Percentiles rank a stretch among this genome's conserved stretches.
Evolutionary conservation across 2,797 vertebrate species (phyloP).

Genomic region (Enteromius fasciolatus): DNA sequence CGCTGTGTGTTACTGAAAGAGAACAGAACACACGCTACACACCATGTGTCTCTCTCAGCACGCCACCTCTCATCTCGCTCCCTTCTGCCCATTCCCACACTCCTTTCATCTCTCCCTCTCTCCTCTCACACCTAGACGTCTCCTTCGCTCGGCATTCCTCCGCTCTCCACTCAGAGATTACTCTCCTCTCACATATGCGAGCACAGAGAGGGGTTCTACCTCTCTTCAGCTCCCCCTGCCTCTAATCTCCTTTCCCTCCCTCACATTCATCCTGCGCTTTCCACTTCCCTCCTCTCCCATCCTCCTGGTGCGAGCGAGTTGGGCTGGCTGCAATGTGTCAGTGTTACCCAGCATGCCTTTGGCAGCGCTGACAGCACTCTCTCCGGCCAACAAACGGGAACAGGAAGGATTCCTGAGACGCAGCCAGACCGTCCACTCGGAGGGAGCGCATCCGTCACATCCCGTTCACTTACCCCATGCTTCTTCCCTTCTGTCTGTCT

Average conservation of each 20-base stretch:
- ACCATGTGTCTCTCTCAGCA: slow-evolving; percentile 53
- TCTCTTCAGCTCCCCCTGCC: slow-evolving; percentile 10
- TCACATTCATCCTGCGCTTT: slow-evolving; percentile 33
- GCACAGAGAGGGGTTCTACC: slow-evolving; percentile 11
- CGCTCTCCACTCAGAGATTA: slow-evolving; percentile 26
- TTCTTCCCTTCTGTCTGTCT: slow-evolving; percentile 41
- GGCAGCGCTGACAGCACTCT: slow-evolving; percentile 39
- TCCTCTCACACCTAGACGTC: slow-evolving; percentile 14
- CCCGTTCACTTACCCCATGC: slow-evolving; percentile 43
- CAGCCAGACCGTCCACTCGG: slow-evolving; percentile 43
- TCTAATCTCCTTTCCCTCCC: slow-evolving; percentile 21
- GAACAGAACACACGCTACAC: slow-evolving; percentile 48
- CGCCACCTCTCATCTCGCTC: slow-evolving; percentile 34
- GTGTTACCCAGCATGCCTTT: slow-evolving; percentile 46
- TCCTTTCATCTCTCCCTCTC: slow-evolving; percentile 31
- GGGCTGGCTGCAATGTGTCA: slow-evolving; percentile 33
- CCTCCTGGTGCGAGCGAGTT: slow-evolving; percentile 12
- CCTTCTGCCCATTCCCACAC: background rate
- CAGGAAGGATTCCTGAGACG: slow-evolving; percentile 54
- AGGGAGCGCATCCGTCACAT: slow-evolving; percentile 51
- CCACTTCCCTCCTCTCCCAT: slow-evolving; percentile 7
- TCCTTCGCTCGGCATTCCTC: background rate
- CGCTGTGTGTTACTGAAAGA: slow-evolving; percentile 42
- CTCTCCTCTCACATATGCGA: slow-evolving; percentile 46
- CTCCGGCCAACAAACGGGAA: slow-evolving; percentile 50